These are phyloP conservation scores for Lasioglossum oenotherae DNA, from an alignment of 2,888 invertebrate species.

Conservation along the genomic window DNA sequence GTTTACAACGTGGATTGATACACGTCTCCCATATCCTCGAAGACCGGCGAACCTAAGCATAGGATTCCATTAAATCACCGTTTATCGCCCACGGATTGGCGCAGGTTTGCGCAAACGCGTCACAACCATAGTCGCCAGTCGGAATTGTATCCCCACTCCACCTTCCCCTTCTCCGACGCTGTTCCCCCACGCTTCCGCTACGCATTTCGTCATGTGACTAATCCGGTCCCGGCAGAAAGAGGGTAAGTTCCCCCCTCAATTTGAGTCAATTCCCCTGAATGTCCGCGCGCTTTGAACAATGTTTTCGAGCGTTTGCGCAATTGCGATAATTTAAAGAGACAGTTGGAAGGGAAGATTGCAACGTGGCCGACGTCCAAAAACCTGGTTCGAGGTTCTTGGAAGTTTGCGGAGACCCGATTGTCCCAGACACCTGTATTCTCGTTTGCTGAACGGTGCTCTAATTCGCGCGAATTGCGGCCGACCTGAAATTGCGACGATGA, in stretches of 20 bases:
- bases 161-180: no score
- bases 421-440: slow-evolving; percentile 19
- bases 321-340: not conserved
- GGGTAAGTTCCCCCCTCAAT: no score
- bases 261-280: no score
- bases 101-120: not conserved
- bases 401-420: not conserved
- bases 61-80: slow-evolving; percentile 58
- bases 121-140: not conserved
- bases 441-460: slow-evolving; percentile 13
- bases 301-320: not conserved
- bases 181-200: no score
- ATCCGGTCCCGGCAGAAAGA: no score
- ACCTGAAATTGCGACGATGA: slow-evolving; percentile 33
- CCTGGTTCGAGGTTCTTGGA: not conserved
- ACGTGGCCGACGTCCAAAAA: slow-evolving; percentile 42
- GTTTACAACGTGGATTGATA: slow-evolving; percentile 51
- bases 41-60: not conserved
- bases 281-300: not conserved
- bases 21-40: slow-evolving; percentile 12
- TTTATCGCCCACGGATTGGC: slow-evolving; percentile 26
- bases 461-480: slow-evolving; percentile 23
- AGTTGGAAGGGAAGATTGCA: not conserved
- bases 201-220: no score
- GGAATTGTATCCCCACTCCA: no score